These are phyloP conservation scores for Nasonia vitripennis DNA, from an alignment of 1,140 invertebrate species.

Conservation along the genomic window DNA sequence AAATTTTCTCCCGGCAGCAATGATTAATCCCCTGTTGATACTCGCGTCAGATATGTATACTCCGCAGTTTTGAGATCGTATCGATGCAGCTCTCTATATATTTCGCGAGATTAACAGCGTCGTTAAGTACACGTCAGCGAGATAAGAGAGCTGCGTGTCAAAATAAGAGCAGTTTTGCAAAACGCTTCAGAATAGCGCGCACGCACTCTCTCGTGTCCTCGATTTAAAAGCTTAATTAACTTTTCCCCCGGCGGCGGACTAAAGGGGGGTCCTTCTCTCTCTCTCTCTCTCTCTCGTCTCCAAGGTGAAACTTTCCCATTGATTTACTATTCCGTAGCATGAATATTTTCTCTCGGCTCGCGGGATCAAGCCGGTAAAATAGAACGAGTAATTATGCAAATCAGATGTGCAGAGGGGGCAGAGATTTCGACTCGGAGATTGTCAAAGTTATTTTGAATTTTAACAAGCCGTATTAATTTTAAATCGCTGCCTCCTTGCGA, in stretches of 20 bases:
- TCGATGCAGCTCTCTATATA: neutral
- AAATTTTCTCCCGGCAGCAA: neutral
- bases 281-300: neutral
- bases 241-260: neutral
- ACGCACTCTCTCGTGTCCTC: neutral
- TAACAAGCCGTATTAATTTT: neutral
- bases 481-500: neutral
- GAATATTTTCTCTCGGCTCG: slow-evolving; percentile 1
- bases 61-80: neutral
- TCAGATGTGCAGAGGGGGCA: neutral
- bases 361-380: neutral
- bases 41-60: neutral
- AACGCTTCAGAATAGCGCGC: neutral
- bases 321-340: slow-evolving; percentile 12
- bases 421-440: slow-evolving; percentile 12
- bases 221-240: slow-evolving; percentile 18
- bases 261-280: neutral
- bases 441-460: slow-evolving; percentile 23
- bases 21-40: neutral
- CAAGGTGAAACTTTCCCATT: neutral
- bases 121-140: neutral
- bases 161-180: neutral
- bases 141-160: neutral
- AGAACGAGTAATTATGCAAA: slow-evolving; percentile 25
- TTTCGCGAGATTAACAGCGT: neutral